Conservation (phyloP, 2,888 invertebrate genomes). For the Trachelus troglodyta region DNA sequence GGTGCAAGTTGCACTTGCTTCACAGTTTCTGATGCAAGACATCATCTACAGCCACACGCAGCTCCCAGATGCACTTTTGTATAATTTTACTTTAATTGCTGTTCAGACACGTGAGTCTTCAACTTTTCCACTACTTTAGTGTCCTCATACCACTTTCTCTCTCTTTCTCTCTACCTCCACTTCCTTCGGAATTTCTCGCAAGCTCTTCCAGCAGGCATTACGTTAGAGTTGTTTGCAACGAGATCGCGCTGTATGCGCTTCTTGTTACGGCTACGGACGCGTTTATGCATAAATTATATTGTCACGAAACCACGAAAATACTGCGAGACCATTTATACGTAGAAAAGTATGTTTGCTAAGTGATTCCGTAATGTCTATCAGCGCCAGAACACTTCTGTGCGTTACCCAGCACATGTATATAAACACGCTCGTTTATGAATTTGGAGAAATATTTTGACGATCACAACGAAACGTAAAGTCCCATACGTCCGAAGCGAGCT, state of each 20-base stretch:
- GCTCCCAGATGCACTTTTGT: conserved; percentile 40
- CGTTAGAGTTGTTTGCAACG: background rate
- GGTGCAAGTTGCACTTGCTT: conserved; percentile 10
- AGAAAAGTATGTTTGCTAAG: background rate
- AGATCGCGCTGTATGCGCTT: background rate
- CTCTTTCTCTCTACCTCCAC: background rate
- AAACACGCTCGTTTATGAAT: background rate
- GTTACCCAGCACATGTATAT: background rate
- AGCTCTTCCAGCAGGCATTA: background rate
- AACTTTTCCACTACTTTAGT: background rate
- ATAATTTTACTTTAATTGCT: conserved; percentile 61
- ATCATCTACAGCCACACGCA: background rate
- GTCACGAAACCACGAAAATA: background rate
- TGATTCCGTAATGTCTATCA: background rate
- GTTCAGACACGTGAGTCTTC: conserved; percentile 36
- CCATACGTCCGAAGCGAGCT: background rate
- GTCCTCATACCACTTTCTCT: background rate
- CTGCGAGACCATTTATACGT: background rate
- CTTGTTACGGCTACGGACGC: background rate
- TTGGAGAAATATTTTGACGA: background rate
- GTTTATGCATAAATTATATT: background rate
- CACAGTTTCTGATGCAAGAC: conserved; percentile 15
- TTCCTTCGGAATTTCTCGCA: background rate
- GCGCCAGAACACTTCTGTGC: background rate
- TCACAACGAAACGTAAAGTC: background rate